phyloP scores from a whole-genome alignment of 2,888 invertebrate species.

The Caenorhabditis panamensis region DNA sequence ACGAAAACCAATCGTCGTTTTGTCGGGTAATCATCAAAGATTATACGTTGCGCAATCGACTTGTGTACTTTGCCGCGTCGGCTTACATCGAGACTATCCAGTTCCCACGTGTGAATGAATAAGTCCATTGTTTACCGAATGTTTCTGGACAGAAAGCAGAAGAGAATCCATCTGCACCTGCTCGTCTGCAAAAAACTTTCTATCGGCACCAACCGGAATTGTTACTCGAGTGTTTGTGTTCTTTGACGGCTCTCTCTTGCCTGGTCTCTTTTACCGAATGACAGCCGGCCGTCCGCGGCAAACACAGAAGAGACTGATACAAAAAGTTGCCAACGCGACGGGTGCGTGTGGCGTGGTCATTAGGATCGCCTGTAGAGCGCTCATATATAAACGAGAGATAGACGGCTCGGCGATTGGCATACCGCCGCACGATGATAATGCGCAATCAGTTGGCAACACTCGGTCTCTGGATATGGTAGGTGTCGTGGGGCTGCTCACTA shows the following conservation, averaged over 20 bases:
- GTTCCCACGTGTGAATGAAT: slow-evolving; percentile 58
- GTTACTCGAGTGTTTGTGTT: slow-evolving; percentile 58
- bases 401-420: slow-evolving; percentile 49
- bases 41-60: slow-evolving; percentile 44
- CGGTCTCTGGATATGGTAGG: slow-evolving; percentile 45
- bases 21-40: slow-evolving; percentile 51
- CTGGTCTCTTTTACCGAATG: slow-evolving; percentile 20
- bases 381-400: slow-evolving; percentile 50
- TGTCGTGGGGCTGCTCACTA: too few relatives aligned
- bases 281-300: slow-evolving; percentile 41
- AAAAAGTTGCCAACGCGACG: slow-evolving; percentile 51
- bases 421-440: slow-evolving; percentile 21
- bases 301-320: slow-evolving; percentile 47
- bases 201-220: slow-evolving; percentile 39
- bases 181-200: slow-evolving; percentile 22
- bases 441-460: slow-evolving; percentile 46
- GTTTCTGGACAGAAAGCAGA: slow-evolving; percentile 53
- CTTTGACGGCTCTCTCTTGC: slow-evolving; percentile 43
- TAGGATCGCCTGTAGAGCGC: slow-evolving; percentile 10
- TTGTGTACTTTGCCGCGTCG: slow-evolving; percentile 38
- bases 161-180: slow-evolving; percentile 17
- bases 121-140: slow-evolving; percentile 54
- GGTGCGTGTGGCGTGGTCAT: slow-evolving; percentile 40
- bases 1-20: neutral
- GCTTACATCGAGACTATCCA: slow-evolving; percentile 17